phyloP scores from a whole-genome alignment of 2,113 vertebrate species.

The Macaca fascicularis region T2T-MFA8v1.1 NC_088380.1:60677001-60677500 shows the following conservation, averaged over 20 bases:
- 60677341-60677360: background rate
- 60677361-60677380: background rate
- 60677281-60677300: background rate
- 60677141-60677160: background rate
- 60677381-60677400: background rate
- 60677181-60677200: background rate
- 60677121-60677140: background rate
- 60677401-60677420: background rate
- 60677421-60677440: background rate
- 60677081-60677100: no score
- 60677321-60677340: background rate
- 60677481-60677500: background rate
- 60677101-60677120: background rate
- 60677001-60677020: no score
- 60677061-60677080: no score
- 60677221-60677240: background rate
- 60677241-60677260: background rate
- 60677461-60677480: background rate
- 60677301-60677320: background rate
- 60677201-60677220: background rate
- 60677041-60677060: no score
- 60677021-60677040: no score
- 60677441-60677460: background rate
- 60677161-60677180: background rate
- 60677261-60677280: background rate